These are phyloP conservation scores for Pseudomyrmex concolor DNA, from an alignment of 1,140 invertebrate species.

Conservation along the genomic window DNA sequence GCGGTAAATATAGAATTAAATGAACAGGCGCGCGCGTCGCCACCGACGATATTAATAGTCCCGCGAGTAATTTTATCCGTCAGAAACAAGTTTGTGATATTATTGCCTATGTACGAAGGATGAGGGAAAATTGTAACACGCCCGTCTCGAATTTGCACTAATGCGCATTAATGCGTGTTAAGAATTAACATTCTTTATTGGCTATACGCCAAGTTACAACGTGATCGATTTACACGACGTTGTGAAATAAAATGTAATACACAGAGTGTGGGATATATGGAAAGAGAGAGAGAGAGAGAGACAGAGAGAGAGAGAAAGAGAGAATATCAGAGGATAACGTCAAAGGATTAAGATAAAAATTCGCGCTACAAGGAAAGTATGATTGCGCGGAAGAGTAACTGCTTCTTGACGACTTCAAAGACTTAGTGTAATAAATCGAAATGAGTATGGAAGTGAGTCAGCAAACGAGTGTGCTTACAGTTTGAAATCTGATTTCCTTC, in stretches of 20 bases:
- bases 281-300: too few species aligned
- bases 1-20: conserved; percentile 76
- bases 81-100: too few species aligned
- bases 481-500: conserved; percentile 36
- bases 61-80: too few species aligned
- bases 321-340: not conserved
- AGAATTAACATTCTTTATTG: too few species aligned
- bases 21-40: conserved; percentile 60
- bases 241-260: too few species aligned
- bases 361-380: not conserved
- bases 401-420: conserved; percentile 40
- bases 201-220: too few species aligned
- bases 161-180: too few species aligned
- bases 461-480: conserved; percentile 33
- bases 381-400: conserved; percentile 23
- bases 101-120: too few species aligned
- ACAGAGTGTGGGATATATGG: too few species aligned
- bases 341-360: conserved; percentile 12
- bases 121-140: conserved; percentile 28
- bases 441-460: conserved; percentile 43
- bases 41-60: conserved; percentile 69
- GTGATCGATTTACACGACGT: too few species aligned
- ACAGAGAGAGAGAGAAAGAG: not conserved
- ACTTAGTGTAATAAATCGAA: conserved; percentile 27
- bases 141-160: too few species aligned